phyloP scores from a whole-genome alignment of 1,140 invertebrate genomes.

The Heliconius eleuchia region DNA sequence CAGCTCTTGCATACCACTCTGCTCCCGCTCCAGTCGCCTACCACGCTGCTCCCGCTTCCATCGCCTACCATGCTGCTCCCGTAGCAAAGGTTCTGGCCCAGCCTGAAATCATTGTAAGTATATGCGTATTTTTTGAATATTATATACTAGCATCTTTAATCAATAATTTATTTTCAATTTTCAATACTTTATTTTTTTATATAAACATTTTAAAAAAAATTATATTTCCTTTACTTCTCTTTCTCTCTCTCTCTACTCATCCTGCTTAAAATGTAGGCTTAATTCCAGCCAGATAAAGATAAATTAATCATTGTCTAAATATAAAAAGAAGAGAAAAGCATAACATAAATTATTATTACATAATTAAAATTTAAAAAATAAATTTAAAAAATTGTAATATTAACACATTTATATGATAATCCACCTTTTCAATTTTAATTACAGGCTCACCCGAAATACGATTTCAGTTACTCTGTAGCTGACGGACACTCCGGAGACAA shows the following conservation, averaged over 20 bases:
- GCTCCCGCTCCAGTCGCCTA: conserved; percentile 46
- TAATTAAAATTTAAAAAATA: too few species aligned
- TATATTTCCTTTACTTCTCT: too few species aligned
- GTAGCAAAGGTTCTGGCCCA: conserved; percentile 49
- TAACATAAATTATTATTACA: too few species aligned
- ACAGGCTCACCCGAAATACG: conserved; percentile 70
- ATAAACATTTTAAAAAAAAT: too few species aligned
- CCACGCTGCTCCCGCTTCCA: conserved; percentile 38
- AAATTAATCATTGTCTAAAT: too few species aligned
- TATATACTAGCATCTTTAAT: background rate
- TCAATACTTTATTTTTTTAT: too few species aligned
- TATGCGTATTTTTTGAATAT: background rate
- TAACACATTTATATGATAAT: background rate
- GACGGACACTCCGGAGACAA: conserved; percentile 32
- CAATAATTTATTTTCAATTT: background rate
- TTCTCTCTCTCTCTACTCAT: too few species aligned
- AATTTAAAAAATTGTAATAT: too few species aligned
- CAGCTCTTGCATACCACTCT: conserved; percentile 46
- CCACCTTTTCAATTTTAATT: background rate
- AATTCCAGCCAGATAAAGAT: too few species aligned
- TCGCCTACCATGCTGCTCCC: conserved; percentile 46
- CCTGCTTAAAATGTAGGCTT: too few species aligned
- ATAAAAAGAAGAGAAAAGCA: too few species aligned
- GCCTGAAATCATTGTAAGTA: conserved; percentile 58
- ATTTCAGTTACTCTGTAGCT: conserved; percentile 80